A percentile compares a stretch with the other conserved stretches of the same genome.
These are phyloP conservation scores for Umimayanthus chanpuru DNA, from an alignment of 92 coral and sea anemone genomes.

Conservation along the genomic window DNA sequence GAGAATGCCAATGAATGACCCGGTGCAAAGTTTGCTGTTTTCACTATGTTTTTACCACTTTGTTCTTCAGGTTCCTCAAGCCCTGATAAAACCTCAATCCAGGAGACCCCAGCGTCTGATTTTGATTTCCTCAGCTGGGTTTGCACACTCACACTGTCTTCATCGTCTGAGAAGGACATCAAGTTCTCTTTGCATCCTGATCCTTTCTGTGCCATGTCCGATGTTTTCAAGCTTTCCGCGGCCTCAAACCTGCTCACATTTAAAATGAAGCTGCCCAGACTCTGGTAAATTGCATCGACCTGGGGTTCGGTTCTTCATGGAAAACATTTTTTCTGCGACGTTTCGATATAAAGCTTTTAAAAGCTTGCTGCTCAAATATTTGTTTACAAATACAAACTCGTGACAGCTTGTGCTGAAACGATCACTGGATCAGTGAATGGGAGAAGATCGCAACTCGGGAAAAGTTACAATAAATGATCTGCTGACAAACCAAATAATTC, in stretches of 20 bases:
- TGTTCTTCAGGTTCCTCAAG: slow-evolving; percentile 25
- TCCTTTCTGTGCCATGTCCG: slow-evolving; percentile 45
- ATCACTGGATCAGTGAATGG: not conserved
- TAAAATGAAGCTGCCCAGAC: not conserved
- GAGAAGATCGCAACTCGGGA: not conserved
- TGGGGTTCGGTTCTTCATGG: not conserved
- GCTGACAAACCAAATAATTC: not conserved
- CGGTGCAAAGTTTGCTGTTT: not conserved
- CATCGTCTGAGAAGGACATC: slow-evolving; percentile 80
- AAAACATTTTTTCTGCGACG: not conserved
- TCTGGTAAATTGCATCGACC: not conserved
- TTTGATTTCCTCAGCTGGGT: slow-evolving; percentile 31
- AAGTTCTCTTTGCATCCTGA: slow-evolving; percentile 49
- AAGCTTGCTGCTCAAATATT: not conserved
- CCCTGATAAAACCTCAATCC: slow-evolving; percentile 73
- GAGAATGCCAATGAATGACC: not conserved
- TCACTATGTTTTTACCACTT: not conserved
- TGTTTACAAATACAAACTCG: not conserved
- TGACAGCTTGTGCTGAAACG: slow-evolving; percentile 36
- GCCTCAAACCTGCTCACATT: not conserved
- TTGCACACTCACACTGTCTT: slow-evolving; percentile 54
- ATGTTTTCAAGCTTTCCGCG: not conserved
- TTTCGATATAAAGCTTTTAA: not conserved
- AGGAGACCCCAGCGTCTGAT: slow-evolving; percentile 44
- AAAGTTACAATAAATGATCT: not conserved